Conservation (phyloP, 2,888 invertebrate species). For the Nemotelus pantherinus region DNA sequence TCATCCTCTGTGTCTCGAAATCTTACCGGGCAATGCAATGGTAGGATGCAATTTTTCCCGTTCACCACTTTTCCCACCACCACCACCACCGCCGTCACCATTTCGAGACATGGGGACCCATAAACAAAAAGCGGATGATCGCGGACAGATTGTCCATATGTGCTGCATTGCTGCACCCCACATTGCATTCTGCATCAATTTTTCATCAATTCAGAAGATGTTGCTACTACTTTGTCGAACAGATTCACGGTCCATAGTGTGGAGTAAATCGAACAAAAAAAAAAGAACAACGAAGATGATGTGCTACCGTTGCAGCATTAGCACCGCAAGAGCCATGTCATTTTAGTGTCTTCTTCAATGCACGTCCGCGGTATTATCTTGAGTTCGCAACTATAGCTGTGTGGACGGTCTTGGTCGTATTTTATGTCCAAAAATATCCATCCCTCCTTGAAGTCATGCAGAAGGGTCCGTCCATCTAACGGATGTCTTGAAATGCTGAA, state of each 20-base stretch:
- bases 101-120: background rate
- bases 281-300: background rate
- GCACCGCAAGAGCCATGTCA: background rate
- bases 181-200: slow-evolving; percentile 38
- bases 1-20: background rate
- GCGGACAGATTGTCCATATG: slow-evolving; percentile 27
- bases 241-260: background rate
- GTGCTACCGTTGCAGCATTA: slow-evolving; percentile 21
- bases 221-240: background rate
- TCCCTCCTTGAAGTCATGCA: slow-evolving; percentile 27
- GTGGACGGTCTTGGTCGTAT: background rate
- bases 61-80: background rate
- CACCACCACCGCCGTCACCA: background rate
- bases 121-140: slow-evolving; percentile 5
- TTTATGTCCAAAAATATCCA: slow-evolving; percentile 24
- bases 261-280: background rate
- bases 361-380: background rate
- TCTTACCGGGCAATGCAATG: background rate
- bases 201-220: slow-evolving; percentile 26
- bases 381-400: background rate
- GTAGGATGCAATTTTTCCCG: background rate
- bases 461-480: slow-evolving; percentile 30
- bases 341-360: slow-evolving; percentile 10
- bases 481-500: slow-evolving; percentile 19
- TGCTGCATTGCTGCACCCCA: background rate